Base-by-base conservation (phyloP, 1,140 invertebrate species). In the Brachystomella parvula region DNA sequence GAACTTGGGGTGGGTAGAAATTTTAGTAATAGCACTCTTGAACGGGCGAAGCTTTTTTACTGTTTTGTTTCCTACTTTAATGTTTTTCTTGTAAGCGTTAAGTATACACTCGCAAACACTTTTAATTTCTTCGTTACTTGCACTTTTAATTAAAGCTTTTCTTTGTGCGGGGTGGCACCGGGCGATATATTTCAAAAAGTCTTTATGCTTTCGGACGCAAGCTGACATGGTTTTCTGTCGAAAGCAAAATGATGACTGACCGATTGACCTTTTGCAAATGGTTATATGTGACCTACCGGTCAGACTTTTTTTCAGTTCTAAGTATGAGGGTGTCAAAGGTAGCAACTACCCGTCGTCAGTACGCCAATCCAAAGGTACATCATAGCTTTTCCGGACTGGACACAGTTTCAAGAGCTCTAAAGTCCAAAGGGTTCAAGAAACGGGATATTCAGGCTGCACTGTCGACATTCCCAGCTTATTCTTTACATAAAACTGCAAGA, bases 381-480 rank as follows among this genome's bases (percentile, higher is more conserved):
- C 24, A 53, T 24, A 24, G 9, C 24, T 53, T 53, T 61, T 19
- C 3, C 21, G 31, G 9, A 2, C 2, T 9, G 24, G 12, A 24
- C 21, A 24, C 12, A 26, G 49, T 26, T 19, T 53, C 15, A 19
- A 53, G 30, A n/a, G 24, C 24, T 28, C 26, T 9, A 2, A 17
- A 26, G 19, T 3, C 9, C 44, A 2, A 15, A 59, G 58, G n/a
- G 29, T 44, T 58, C 53, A 28, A 44, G 53, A 30, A 28, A 29
- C n/a, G n/a, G 15, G 61, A 64, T 47, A 65, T 59, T 24, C 47
- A 28, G 15, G 29, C 2, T 28, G 24, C 28, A 17, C 47, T 65
- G 12, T 24, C 35, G n/a, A 63, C 59, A 17, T 56, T 67, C 64
- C 58, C 58, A 59, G n/a, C 15, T 59, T 61, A 61, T 39, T 26